Evolutionary conservation across 1,140 invertebrate genomes (phyloP), one percentile per base, ranked within the genome.

Genomic region (Tyrophagus putrescentiae): DNA sequence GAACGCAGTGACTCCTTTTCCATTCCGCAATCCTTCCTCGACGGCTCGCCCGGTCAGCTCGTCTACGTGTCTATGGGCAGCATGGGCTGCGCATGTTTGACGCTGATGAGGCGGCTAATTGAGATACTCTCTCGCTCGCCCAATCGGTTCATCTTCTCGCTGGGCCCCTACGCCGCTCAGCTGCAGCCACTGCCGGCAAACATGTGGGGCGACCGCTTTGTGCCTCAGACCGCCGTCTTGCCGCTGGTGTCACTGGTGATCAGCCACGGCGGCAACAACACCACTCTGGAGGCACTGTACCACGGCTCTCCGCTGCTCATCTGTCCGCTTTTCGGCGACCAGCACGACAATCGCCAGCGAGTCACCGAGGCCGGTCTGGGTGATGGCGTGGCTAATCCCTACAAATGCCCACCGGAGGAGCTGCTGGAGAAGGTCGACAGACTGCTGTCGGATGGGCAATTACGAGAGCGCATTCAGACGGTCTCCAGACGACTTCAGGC

Each of bases 81-180:
- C 11, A 2, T 62, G 34, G 60, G 69, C 65, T 68, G 58, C 70
- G 16, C 28, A 61, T 27, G 65, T 64, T 13, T 63, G n/a, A 1
- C 13, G 25, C 25, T 60, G 27, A 60, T 57, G 44, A 60, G 53
- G 18, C 58, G 58, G 23, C 34, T 60, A n/a, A 50, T 60, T 13
- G 2, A 7, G 2, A 60, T 60, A 2, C 44, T 60, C 11, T 13
- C 58, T 29, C 28, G 53, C 29, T 60, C 58, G 23, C 39, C 4
- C 23, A 48, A 60, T 60, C 58, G 58, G n/a, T 60, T 60, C 25
- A 60, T 60, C 44, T 42, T 57, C 27, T 53, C 39, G 29, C 18
- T 53, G n/a, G 58, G 58, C 23, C 21, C 58, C 18, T 9, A 16
- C 21, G 7, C n/a, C 6, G 18, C 45, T 31, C 58, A 27, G 36